Conservation (phyloP, 2,888 invertebrate species). For the Callinectes sapidus region DNA sequence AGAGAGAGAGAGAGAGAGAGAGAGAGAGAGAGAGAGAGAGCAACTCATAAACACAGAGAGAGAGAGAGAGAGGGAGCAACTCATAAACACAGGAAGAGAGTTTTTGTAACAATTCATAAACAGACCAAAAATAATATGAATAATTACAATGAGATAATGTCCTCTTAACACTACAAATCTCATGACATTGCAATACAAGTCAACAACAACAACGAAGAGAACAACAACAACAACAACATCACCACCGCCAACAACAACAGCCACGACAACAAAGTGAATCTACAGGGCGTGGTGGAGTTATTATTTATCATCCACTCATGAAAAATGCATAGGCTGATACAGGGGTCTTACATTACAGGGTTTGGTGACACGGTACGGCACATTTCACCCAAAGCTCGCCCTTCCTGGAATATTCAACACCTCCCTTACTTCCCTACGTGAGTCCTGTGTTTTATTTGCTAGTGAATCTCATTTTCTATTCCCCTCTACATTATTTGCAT, state of each 20-base stretch:
- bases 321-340: background rate
- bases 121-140: too few relatives aligned
- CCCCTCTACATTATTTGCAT: conserved; percentile 35
- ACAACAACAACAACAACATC: background rate
- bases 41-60: too few relatives aligned
- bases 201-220: background rate
- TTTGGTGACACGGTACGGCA: background rate
- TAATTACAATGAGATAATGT: background rate
- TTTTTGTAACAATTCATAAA: too few relatives aligned
- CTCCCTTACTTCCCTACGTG: background rate
- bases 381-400: background rate
- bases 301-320: background rate
- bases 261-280: background rate
- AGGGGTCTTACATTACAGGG: conserved; percentile 1
- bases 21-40: too few relatives aligned
- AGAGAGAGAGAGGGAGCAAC: too few relatives aligned
- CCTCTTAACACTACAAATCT: background rate
- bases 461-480: conserved; percentile 15
- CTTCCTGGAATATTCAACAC: conserved; percentile 10
- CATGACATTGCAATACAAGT: too few relatives aligned
- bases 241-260: too few relatives aligned
- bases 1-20: too few relatives aligned
- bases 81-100: too few relatives aligned
- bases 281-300: background rate
- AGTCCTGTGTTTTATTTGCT: background rate